phyloP scores from a whole-genome alignment of 2,888 invertebrate species.

The Ptilodon capucinus region DNA sequence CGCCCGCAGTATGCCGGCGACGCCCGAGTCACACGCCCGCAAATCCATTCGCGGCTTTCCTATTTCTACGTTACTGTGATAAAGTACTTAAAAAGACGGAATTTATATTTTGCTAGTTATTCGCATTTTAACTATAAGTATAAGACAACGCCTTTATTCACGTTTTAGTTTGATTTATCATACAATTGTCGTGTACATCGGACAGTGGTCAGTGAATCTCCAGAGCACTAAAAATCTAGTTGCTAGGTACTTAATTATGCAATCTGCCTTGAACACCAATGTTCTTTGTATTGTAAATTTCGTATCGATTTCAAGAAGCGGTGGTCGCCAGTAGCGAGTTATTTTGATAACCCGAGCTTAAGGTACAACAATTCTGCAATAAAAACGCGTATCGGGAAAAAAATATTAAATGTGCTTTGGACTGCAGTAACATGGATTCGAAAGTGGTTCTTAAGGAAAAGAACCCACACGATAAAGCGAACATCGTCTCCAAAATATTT shows the following conservation, averaged over 20 bases:
- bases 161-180: conserved; percentile 8
- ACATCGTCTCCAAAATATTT: conserved; percentile 82
- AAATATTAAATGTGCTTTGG: conserved; percentile 4
- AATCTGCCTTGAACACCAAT: conserved; percentile 31
- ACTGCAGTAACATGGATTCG: conserved; percentile 77
- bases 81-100: conserved; percentile 22
- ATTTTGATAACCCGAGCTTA: background rate
- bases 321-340: conserved; percentile 3
- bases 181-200: background rate
- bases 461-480: conserved; percentile 83
- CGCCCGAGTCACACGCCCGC: conserved; percentile 36
- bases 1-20: conserved; percentile 41
- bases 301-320: conserved; percentile 1
- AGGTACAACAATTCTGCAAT: no score
- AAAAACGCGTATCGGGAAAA: background rate
- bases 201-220: conserved; percentile 22
- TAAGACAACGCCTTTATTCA: conserved; percentile 2
- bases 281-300: conserved; percentile 13
- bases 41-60: conserved; percentile 11
- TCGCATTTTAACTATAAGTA: conserved; percentile 5
- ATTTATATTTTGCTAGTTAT: conserved; percentile 18
- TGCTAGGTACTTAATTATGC: conserved; percentile 32
- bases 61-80: conserved; percentile 31
- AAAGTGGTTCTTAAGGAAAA: conserved; percentile 83
- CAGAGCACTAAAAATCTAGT: conserved; percentile 23